Evolutionary conservation across 2,113 vertebrate genomes (phyloP).

Genomic region (Amia ocellicauda): DNA sequence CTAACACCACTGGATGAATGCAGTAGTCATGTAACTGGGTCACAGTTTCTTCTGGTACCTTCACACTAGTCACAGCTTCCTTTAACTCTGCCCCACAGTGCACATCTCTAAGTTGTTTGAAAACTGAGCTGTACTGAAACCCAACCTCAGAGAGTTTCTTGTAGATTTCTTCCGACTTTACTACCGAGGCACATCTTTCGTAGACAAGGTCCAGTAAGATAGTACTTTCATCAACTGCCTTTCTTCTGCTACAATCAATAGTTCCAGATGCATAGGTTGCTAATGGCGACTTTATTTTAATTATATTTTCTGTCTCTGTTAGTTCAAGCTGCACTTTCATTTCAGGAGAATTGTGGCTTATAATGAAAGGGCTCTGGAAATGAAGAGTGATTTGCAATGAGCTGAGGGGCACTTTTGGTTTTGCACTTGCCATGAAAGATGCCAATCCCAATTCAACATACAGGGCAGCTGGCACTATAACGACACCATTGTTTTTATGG

Average conservation of each 20-base stretch:
- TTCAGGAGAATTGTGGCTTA: conserved; percentile 51
- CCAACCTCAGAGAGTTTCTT: conserved; percentile 59
- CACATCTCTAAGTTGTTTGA: conserved; percentile 67
- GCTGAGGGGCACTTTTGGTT: conserved; percentile 57
- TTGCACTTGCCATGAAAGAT: conserved; percentile 56
- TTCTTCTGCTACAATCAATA: conserved; percentile 35
- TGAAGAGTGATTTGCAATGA: conserved; percentile 58
- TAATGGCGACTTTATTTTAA: conserved; percentile 64
- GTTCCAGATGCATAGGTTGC: conserved; percentile 66
- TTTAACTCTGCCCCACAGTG: conserved; percentile 68
- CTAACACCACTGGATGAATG: conserved; percentile 77
- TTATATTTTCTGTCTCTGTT: conserved; percentile 41
- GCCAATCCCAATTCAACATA: conserved; percentile 75
- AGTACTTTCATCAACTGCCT: conserved; percentile 55
- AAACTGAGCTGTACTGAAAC: conserved; percentile 73
- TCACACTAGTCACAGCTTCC: conserved; percentile 71
- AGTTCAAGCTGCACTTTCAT: conserved; percentile 62
- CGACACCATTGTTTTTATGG: conserved; percentile 67
- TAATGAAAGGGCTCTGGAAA: conserved; percentile 65
- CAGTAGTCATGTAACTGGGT: conserved; percentile 64
- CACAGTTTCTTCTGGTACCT: conserved; percentile 54
- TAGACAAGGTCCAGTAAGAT: conserved; percentile 58
- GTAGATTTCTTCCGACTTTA: conserved; percentile 62
- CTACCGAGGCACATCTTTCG: conserved; percentile 60
- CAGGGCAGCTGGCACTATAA: conserved; percentile 73